phyloP scores from a whole-genome alignment of 2,113 vertebrate species.

The Alces alces region DNA sequence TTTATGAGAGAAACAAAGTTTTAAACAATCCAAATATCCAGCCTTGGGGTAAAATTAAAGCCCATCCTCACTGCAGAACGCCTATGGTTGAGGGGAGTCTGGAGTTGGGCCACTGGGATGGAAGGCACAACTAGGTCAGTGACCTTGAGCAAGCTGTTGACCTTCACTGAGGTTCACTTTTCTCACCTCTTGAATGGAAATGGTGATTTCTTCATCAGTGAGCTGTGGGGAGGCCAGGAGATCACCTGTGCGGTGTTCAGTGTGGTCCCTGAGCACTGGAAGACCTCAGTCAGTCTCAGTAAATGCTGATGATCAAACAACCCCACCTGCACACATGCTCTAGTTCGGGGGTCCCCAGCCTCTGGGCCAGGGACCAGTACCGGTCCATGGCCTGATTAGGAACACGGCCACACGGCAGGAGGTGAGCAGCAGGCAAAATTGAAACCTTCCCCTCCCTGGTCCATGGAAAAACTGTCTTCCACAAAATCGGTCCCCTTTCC shows the following conservation, averaged over 20 bases:
- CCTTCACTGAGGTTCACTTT: background rate
- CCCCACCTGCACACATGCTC: background rate
- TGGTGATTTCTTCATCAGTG: background rate
- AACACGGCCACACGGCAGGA: background rate
- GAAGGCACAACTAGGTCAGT: background rate
- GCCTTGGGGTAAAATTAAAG: background rate
- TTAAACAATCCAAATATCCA: background rate
- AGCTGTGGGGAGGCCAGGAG: no score
- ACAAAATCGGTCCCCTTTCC: background rate
- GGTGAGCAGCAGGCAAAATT: background rate
- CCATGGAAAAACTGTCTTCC: background rate
- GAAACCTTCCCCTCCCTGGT: background rate
- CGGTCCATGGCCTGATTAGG: background rate
- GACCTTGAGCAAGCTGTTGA: background rate
- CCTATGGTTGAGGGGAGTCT: background rate
- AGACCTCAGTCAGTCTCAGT: background rate
- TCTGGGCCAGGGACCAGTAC: background rate
- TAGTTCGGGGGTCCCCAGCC: background rate
- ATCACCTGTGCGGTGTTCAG: rapidly evolving
- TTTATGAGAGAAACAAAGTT: background rate
- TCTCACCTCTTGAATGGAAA: background rate
- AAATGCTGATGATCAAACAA: background rate
- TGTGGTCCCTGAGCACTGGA: background rate
- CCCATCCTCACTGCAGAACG: background rate
- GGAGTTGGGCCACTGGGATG: background rate